Conservation (phyloP, 2,888 invertebrate species). For the Machimus atricapillus region DNA sequence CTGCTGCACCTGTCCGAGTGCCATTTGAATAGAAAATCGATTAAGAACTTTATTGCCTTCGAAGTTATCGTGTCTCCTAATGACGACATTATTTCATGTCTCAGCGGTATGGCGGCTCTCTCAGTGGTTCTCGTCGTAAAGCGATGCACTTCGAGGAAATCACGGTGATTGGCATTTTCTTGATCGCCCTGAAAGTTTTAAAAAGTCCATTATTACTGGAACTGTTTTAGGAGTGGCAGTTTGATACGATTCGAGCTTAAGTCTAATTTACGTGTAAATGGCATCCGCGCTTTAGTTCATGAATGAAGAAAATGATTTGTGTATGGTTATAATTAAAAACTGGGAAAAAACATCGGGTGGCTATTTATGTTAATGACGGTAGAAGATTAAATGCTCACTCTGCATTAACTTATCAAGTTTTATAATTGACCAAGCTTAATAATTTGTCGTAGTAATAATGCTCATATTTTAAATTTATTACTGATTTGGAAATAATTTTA, state of each 20-base stretch:
- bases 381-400: background rate
- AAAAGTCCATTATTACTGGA: background rate
- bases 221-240: background rate
- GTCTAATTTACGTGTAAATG: background rate
- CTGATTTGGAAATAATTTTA: too few species aligned
- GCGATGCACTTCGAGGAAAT: background rate
- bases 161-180: background rate
- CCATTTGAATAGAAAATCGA: slow-evolving; percentile 20
- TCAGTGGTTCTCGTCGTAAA: background rate
- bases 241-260: background rate
- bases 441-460: background rate
- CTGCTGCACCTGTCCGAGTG: background rate
- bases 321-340: background rate
- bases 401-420: background rate
- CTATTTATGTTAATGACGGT: background rate
- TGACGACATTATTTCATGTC: background rate
- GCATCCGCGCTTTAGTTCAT: background rate
- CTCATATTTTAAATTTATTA: too few species aligned
- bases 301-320: background rate
- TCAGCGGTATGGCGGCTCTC: background rate
- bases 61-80: background rate
- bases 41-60: background rate
- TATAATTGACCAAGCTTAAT: background rate
- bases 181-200: background rate
- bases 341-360: background rate